A percentile compares a stretch with the other conserved stretches of the same genome.
Evolutionary conservation across 1,140 invertebrate species (phyloP).

Genomic region (Eumeta japonica): DNA sequence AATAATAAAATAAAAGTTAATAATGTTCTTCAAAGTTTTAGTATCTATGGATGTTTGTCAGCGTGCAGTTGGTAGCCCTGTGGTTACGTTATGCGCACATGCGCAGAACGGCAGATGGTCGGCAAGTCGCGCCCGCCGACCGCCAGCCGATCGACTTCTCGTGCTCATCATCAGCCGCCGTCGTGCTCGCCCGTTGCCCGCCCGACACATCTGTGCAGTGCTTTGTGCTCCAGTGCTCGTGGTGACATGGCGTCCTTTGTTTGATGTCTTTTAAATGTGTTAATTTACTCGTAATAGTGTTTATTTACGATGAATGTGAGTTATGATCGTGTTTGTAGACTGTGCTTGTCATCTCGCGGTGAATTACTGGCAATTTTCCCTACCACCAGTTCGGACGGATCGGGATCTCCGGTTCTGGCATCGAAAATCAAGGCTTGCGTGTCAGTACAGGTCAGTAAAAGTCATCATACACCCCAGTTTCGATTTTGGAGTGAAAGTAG

Average conservation of each 20-base stretch:
- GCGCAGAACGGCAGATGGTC: conserved; percentile 57
- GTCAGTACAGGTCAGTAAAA: conserved; percentile 60
- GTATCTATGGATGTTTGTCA: too few relatives aligned
- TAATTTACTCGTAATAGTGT: conserved; percentile 33
- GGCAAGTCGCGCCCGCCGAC: conserved; percentile 49
- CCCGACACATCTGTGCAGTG: conserved; percentile 52
- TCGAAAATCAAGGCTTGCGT: conserved; percentile 63
- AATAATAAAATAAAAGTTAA: too few relatives aligned
- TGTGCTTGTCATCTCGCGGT: conserved; percentile 61
- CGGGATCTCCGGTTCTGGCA: conserved; percentile 54
- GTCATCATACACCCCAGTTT: conserved; percentile 27
- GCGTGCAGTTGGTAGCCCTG: conserved; percentile 42
- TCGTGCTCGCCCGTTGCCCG: conserved; percentile 52
- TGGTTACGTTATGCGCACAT: conserved; percentile 50
- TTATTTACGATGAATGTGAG: conserved; percentile 55
- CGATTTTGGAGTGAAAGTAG: conserved; percentile 53
- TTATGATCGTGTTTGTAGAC: conserved; percentile 61
- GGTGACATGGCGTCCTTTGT: conserved; percentile 54
- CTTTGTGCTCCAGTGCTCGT: conserved; percentile 55
- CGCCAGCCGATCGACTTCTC: conserved; percentile 52
- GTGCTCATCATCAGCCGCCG: conserved; percentile 55
- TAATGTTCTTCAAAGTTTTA: too few relatives aligned
- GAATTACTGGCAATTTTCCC: conserved; percentile 58
- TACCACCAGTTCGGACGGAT: conserved; percentile 58
- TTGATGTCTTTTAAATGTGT: conserved; percentile 35